phyloP scores from a whole-genome alignment of 2,888 invertebrate genomes.

The Esperia sulphurella region DNA sequence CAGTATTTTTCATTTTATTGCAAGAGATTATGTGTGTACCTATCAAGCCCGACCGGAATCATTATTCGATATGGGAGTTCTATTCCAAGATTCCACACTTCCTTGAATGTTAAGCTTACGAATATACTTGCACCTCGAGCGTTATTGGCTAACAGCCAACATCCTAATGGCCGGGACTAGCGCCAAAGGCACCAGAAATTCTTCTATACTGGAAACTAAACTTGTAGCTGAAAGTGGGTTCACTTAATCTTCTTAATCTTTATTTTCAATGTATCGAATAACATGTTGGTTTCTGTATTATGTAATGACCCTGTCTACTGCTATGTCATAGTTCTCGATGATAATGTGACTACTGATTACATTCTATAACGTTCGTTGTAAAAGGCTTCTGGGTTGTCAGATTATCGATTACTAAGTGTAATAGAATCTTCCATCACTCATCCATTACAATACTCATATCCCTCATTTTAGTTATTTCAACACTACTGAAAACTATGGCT shows the following conservation, averaged over 20 bases:
- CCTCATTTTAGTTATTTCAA: too few relatives aligned
- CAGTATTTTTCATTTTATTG: conserved; percentile 14
- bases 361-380: too few relatives aligned
- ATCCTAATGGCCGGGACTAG: conserved; percentile 68
- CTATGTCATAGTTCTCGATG: too few relatives aligned
- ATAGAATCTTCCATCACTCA: too few relatives aligned
- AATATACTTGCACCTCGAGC: conserved; percentile 69
- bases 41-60: conserved; percentile 18
- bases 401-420: too few relatives aligned
- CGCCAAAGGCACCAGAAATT: conserved; percentile 66
- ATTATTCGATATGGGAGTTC: conserved; percentile 57
- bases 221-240: conserved; percentile 57
- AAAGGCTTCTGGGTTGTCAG: too few relatives aligned
- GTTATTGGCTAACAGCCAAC: conserved; percentile 59
- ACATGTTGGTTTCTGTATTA: too few relatives aligned
- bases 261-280: conserved; percentile 23
- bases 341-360: too few relatives aligned
- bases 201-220: conserved; percentile 64
- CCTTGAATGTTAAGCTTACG: conserved; percentile 73
- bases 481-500: too few relatives aligned
- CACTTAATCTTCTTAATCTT: conserved; percentile 51
- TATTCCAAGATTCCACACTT: conserved; percentile 72
- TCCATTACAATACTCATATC: too few relatives aligned
- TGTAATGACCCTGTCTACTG: too few relatives aligned
- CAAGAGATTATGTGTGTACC: too few relatives aligned